Evolutionary conservation across 2,888 invertebrate species (phyloP).

Genomic region (Andrena trimmerana): DNA sequence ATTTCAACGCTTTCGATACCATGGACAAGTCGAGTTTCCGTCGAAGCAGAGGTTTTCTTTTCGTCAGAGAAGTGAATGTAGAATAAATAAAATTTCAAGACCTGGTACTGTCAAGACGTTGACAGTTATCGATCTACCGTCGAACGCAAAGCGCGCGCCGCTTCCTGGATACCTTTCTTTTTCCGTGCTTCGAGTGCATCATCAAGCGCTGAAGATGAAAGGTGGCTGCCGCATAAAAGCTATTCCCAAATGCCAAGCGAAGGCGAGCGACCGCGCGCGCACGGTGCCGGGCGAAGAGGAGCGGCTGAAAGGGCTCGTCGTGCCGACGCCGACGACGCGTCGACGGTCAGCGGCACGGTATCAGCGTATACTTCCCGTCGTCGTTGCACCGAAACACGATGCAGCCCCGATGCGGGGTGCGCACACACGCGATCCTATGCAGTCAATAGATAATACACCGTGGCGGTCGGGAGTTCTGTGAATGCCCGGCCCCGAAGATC

Average conservation of each 20-base stretch:
- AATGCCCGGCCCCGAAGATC: conserved; percentile 84
- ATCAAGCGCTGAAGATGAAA: conserved; percentile 81
- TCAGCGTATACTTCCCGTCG: conserved; percentile 58
- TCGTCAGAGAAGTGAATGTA: not conserved
- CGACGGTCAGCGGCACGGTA: conserved; percentile 65
- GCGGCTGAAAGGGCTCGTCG: conserved; percentile 66
- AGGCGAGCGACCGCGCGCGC: conserved; percentile 62
- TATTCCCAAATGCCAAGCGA: conserved; percentile 82
- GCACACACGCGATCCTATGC: conserved; percentile 73
- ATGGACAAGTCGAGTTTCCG: no score
- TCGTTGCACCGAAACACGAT: conserved; percentile 61
- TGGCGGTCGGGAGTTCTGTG: conserved; percentile 81
- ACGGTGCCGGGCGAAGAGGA: not conserved
- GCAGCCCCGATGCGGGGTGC: conserved; percentile 47
- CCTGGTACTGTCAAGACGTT: not conserved
- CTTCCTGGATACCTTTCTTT: conserved; percentile 60
- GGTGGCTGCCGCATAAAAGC: conserved; percentile 81
- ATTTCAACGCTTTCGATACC: no score
- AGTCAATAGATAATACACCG: conserved; percentile 83
- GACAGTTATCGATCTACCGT: conserved; percentile 33
- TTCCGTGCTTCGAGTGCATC: conserved; percentile 77
- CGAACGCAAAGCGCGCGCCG: conserved; percentile 35
- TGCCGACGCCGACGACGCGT: conserved; percentile 38
- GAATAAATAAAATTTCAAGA: not conserved
- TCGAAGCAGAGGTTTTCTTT: not conserved